Base-by-base conservation (phyloP, 2,797 vertebrate species). In the Bufotes viridis region DNA sequence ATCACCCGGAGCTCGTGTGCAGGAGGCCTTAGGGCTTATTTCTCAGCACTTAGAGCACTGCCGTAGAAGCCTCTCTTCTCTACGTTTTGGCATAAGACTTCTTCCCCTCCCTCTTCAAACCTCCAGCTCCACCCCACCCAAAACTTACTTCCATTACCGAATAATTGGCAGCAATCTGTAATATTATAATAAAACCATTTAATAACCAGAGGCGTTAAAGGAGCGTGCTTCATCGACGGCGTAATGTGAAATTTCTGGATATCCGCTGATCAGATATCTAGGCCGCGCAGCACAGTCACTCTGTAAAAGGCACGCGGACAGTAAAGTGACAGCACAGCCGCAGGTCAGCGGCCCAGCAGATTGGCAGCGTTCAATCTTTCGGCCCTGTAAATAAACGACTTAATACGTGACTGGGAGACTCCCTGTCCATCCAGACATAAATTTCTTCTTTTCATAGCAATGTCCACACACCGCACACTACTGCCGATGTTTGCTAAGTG, bases 11-110 rank as follows among this genome's bases (percentile, higher is more conserved):
- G 6, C 42, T 42, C 42, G 42, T 42, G 42, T 42, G 42, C 42
- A 42, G 6, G 42, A 42, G 42, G 42, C 55, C 78, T 86, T 78
- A 86, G 42, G 76, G 74, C 49, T 67, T 17, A 65, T 53, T 63
- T 76, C 42, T 85, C 57, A 22, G 53, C 74, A 78, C 58, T 63
- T 42, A 65, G 60, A 85, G 74, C 69, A 53, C 63, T 84, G 82
- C 74, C 84, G 78, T 86, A 86, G 74, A 86, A 78, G 78, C 78
- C 67, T 61, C 24, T 76, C 58, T 63, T 78, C 58, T 55, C 42
- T 55, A n/a, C 9, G 42, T 42, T 65, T 78, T 78, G 17, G 29
- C 65, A 42, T 63, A 53, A 84, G n/a, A 74, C 69, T 74, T 84
- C 76, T 84, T n/a, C 70, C 70, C 69, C 80, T 14, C 69, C 29